Percentiles rank a stretch among this genome's conserved stretches.
These are phyloP conservation scores for Trematomus loennbergii DNA, from an alignment of 2,113 vertebrate genomes.

Conservation along the genomic window DNA sequence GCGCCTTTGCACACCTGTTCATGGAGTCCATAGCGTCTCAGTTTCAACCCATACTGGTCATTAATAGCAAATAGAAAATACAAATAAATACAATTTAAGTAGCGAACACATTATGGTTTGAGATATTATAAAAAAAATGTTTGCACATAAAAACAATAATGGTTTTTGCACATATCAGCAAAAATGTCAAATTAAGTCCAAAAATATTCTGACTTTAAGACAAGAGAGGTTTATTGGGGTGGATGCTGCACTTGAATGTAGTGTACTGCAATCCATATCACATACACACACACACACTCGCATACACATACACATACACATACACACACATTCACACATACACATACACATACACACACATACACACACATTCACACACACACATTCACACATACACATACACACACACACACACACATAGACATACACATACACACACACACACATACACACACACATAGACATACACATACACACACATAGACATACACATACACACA, in stretches of 20 bases:
- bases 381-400: not conserved
- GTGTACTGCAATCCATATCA: not conserved
- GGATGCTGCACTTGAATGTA: not conserved
- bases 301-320: not conserved
- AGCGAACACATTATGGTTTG: too few species aligned
- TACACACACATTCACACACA: not conserved
- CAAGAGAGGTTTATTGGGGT: not conserved
- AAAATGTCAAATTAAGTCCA: too few species aligned
- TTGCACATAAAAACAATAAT: too few species aligned
- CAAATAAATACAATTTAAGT: too few species aligned
- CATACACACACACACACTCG: not conserved
- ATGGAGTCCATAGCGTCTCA: not conserved
- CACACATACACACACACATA: not conserved
- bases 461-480: not conserved
- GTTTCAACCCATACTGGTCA: not conserved
- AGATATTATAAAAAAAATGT: too few species aligned
- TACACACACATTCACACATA: not conserved
- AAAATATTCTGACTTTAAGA: not conserved
- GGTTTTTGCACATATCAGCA: too few species aligned
- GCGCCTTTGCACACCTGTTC: constrained; percentile 24
- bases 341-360: not conserved
- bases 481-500: too few species aligned
- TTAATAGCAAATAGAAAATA: not conserved
- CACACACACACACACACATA: not conserved
- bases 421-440: not conserved